Percentiles rank a stretch among this genome's conserved stretches.
phyloP scores from a whole-genome alignment of 64 coral and sea anemone species.

The Stylophora pistillata region DNA sequence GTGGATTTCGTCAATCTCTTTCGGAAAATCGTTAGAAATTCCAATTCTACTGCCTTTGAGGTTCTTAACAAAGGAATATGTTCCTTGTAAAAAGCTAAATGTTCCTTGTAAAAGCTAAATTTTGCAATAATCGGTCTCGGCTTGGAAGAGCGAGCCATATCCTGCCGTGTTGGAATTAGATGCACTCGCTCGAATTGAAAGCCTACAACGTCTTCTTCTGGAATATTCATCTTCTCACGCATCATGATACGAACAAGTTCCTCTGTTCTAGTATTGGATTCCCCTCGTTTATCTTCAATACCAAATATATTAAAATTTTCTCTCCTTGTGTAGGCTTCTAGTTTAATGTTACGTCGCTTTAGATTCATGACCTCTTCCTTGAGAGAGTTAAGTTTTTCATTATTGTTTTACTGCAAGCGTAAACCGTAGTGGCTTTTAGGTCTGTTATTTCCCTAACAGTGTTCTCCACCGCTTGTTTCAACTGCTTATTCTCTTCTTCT shows the following conservation, averaged over 20 bases:
- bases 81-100: too few species aligned
- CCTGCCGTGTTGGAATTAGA: slow-evolving; percentile 1
- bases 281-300: neutral
- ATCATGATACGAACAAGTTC: slow-evolving; percentile 10
- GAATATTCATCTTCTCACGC: slow-evolving; percentile 1
- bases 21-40: slow-evolving; percentile 7
- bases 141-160: slow-evolving; percentile 7
- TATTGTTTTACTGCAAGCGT: neutral
- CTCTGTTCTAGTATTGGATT: slow-evolving; percentile 15
- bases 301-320: neutral
- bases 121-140: slow-evolving; percentile 6
- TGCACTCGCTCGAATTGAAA: slow-evolving; percentile 1
- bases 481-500: slow-evolving; percentile 18
- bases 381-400: neutral
- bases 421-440: slow-evolving; percentile 1
- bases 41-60: slow-evolving; percentile 17
- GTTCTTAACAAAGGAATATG: neutral
- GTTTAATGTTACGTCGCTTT: too few species aligned
- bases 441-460: slow-evolving; percentile 3
- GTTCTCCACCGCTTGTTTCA: neutral
- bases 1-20: slow-evolving; percentile 5
- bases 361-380: slow-evolving; percentile 12
- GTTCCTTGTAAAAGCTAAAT: slow-evolving; percentile 23
- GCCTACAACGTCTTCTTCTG: slow-evolving; percentile 2
- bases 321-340: slow-evolving; percentile 3